These are phyloP conservation scores for Lontra canadensis DNA, from an alignment of 2,113 vertebrate genomes.

Conservation along the genomic window DNA sequence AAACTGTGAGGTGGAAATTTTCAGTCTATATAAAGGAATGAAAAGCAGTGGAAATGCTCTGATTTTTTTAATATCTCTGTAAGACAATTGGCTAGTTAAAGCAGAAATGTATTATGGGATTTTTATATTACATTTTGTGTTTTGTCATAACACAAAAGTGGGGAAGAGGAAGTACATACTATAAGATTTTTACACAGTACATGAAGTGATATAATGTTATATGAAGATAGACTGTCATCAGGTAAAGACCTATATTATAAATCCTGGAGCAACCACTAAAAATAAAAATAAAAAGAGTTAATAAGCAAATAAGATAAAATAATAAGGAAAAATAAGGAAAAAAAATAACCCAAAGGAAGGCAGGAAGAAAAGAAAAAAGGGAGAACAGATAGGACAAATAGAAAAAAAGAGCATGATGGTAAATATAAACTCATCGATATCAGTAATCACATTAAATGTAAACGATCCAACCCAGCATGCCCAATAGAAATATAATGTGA, in stretches of 20 bases:
- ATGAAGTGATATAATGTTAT: background rate
- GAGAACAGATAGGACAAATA: background rate
- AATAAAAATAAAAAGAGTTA: background rate
- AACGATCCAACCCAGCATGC: background rate
- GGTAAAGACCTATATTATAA: background rate
- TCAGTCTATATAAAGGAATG: background rate
- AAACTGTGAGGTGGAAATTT: background rate
- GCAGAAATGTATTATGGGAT: background rate
- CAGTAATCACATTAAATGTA: background rate
- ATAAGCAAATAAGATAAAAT: background rate
- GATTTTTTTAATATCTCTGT: background rate
- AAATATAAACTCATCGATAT: background rate
- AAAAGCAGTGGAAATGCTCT: slow-evolving; percentile 9
- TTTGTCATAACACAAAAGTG: background rate
- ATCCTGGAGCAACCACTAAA: background rate
- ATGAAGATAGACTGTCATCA: background rate
- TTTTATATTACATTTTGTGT: background rate
- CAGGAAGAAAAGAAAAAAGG: background rate
- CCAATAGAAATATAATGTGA: slow-evolving; percentile 13
- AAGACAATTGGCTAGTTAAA: background rate
- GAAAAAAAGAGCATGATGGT: background rate
- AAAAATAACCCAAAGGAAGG: background rate
- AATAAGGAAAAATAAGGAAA: background rate
- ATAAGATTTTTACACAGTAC: background rate
- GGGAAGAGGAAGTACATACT: background rate